phyloP scores from a whole-genome alignment of 2,113 vertebrate species.

The Sciurus niger region DNA sequence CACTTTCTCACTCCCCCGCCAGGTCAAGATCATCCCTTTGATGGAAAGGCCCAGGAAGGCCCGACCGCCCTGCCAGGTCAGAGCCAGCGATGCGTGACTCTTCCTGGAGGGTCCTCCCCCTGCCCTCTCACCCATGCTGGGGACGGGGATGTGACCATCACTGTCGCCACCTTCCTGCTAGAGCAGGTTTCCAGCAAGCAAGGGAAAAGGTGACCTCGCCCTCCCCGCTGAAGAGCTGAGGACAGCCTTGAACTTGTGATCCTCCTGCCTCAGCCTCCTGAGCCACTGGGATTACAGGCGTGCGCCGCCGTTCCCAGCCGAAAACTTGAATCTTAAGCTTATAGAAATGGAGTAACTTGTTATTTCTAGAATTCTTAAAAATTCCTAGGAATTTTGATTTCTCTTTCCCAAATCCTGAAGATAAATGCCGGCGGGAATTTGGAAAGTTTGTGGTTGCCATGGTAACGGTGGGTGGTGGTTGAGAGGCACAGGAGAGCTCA shows the following conservation, averaged over 20 bases:
- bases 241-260: too few relatives aligned
- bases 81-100: not conserved
- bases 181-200: not conserved
- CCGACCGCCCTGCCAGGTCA: not conserved
- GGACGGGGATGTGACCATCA: not conserved
- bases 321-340: not conserved
- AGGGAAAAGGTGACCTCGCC: not conserved
- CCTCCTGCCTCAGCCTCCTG: too few relatives aligned
- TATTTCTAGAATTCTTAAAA: not conserved
- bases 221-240: too few relatives aligned
- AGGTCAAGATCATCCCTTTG: not conserved
- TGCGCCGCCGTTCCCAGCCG: too few relatives aligned
- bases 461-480: not conserved
- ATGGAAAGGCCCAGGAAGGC: not conserved
- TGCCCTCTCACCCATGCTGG: not conserved
- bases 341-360: not conserved
- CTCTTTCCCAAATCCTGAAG: not conserved
- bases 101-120: not conserved
- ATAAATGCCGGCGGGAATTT: not conserved
- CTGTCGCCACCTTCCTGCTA: not conserved
- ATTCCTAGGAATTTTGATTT: not conserved
- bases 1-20: not conserved
- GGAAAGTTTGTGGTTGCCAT: not conserved
- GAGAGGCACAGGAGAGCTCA: not conserved
- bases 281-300: too few relatives aligned